Conservation (phyloP, 2,797 vertebrate species). For the Gallirallus australis region DNA sequence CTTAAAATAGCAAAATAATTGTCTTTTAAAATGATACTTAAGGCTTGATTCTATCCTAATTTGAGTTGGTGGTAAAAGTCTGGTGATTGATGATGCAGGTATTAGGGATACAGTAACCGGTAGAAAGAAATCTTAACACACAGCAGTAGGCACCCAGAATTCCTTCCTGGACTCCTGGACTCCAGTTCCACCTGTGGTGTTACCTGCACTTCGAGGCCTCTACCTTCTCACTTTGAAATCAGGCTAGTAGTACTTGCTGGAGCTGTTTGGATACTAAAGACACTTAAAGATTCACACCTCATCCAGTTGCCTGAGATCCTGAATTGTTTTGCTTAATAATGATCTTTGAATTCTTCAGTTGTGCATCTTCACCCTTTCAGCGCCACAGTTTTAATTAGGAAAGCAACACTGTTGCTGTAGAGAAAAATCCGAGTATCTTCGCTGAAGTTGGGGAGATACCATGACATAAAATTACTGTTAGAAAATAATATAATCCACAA, state of each 20-base stretch:
- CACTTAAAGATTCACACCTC: not conserved
- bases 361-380: not conserved
- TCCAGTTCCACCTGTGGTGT: not conserved
- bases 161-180: not conserved
- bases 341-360: not conserved
- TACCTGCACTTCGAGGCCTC: not conserved
- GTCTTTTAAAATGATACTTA: not conserved
- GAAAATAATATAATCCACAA: not conserved
- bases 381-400: not conserved
- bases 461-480: not conserved
- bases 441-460: not conserved
- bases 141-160: not conserved
- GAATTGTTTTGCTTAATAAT: not conserved
- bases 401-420: not conserved
- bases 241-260: not conserved
- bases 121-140: not conserved
- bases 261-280: not conserved
- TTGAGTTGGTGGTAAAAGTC: not conserved
- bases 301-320: not conserved
- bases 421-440: not conserved
- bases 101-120: not conserved
- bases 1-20: not conserved
- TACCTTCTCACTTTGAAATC: not conserved
- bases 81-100: not conserved
- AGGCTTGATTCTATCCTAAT: not conserved